Evolutionary conservation across 2,888 invertebrate species (phyloP).

Genomic region (Adelognathus sp.): DNA sequence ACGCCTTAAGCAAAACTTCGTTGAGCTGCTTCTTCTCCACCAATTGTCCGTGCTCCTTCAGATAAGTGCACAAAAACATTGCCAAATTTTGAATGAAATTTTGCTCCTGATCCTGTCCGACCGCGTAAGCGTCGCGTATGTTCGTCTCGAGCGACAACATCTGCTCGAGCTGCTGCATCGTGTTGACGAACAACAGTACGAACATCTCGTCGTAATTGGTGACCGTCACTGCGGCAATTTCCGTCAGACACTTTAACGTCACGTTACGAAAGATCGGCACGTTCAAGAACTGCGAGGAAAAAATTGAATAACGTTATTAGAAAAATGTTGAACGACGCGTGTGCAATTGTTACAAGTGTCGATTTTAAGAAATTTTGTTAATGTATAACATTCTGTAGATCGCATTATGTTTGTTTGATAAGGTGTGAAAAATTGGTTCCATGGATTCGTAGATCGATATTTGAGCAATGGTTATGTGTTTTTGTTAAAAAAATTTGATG

Average conservation of each 20-base stretch:
- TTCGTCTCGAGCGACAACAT: conserved; percentile 96
- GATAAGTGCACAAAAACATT: conserved; percentile 97
- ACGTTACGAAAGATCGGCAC: conserved; percentile 99
- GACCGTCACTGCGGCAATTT: conserved; percentile 96
- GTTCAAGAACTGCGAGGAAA: conserved; percentile 89
- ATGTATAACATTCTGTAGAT: too few relatives aligned
- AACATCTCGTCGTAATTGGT: conserved; percentile 97
- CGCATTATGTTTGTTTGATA: too few relatives aligned
- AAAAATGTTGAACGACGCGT: background rate
- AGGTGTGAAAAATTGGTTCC: too few relatives aligned
- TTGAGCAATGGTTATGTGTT: too few relatives aligned
- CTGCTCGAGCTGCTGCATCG: conserved; percentile 95
- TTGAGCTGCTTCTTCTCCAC: conserved; percentile 92
- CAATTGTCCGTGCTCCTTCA: conserved; percentile 96
- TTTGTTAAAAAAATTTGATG: too few relatives aligned
- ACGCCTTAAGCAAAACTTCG: conserved; percentile 90
- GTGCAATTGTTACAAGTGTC: too few relatives aligned
- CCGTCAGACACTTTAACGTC: conserved; percentile 98
- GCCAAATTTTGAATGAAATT: conserved; percentile 99
- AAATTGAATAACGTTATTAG: background rate
- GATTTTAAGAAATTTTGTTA: too few relatives aligned
- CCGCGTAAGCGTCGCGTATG: conserved; percentile 96
- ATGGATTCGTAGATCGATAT: too few relatives aligned
- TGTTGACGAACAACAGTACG: conserved; percentile 93
- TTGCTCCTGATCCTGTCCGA: conserved; percentile 97